Evolutionary conservation across 2,888 invertebrate genomes (phyloP), one percentile per base, ranked within the genome.

Genomic region (Dinocampus coccinellae): DNA sequence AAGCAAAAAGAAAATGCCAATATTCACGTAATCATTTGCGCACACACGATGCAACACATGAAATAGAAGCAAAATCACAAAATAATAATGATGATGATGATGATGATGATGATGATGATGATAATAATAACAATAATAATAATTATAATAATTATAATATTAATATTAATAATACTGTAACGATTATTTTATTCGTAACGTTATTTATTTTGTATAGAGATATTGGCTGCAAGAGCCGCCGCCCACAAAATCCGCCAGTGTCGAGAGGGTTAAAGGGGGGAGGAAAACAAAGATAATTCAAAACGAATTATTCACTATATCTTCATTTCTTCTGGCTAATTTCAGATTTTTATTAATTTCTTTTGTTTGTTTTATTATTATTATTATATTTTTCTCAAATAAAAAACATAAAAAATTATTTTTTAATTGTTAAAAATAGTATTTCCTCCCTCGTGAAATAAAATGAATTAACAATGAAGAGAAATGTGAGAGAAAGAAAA

Each of bases 191-290:
- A 79, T 76, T 76, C 74, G 65, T 80, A 78, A 71, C 67, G 58
- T 80, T 82, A 83, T 84, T 84, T 84, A 84, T 84, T 83, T 83
- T 84, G 82, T 83, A 84, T 83, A 83, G 80, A 82, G 6, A 3
- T 75, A 75, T 81, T 78, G 77, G 76, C 75, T 74, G 73, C 75
- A 73, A 74, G 64, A 58, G 69, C 69, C 65, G 66, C 65, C 34
- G 3, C 53, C 53, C 33, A 57, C 60, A 73, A 64, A 73, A 70
- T n/a, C 68, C 16, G 33, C 20, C 24, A 58, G 9, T 47, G 20
- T n/a, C n/a, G n/a, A n/a, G n/a, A n/a, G n/a, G n/a, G n/a, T n/a
- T n/a, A n/a, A n/a, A n/a, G n/a, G n/a, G 34, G 20, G 16, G 33
- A 60, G 71, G 76, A 73, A 52, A 73, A 70, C 74, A 68, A 73